A percentile compares a stretch with the other conserved stretches of the same genome.
phyloP scores from a whole-genome alignment of 2,797 vertebrate genomes.

The Micromesistius poutassou region DNA sequence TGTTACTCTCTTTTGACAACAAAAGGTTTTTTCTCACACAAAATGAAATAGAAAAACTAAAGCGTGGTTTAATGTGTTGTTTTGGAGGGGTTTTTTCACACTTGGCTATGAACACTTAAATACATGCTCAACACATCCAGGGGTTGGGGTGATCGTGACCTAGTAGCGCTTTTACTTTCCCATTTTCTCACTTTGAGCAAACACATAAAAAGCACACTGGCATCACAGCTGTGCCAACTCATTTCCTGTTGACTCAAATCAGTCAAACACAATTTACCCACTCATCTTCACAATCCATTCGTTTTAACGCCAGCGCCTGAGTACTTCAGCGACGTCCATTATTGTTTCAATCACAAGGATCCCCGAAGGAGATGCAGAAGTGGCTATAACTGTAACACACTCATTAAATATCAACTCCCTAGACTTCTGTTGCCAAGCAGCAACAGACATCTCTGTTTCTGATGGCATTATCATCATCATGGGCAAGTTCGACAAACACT shows the following conservation, averaged over 20 bases:
- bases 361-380: not conserved
- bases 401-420: not conserved
- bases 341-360: not conserved
- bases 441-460: not conserved
- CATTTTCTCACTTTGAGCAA: not conserved
- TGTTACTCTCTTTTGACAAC: not conserved
- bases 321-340: not conserved
- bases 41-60: not conserved
- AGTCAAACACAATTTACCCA: not conserved
- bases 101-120: not conserved
- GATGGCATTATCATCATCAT: not conserved
- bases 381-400: not conserved
- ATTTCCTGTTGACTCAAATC: slow-evolving; percentile 1
- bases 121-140: not conserved
- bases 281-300: not conserved
- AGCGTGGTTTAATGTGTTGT: not conserved
- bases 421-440: not conserved
- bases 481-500: slow-evolving; percentile 2
- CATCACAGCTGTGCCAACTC: not conserved
- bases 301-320: not conserved
- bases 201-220: not conserved
- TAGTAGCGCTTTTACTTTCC: not conserved
- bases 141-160: no score
- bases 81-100: not conserved
- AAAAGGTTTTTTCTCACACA: not conserved